Conservation (phyloP, 1,140 invertebrate genomes). For the Scaptomyza hsui region DNA sequence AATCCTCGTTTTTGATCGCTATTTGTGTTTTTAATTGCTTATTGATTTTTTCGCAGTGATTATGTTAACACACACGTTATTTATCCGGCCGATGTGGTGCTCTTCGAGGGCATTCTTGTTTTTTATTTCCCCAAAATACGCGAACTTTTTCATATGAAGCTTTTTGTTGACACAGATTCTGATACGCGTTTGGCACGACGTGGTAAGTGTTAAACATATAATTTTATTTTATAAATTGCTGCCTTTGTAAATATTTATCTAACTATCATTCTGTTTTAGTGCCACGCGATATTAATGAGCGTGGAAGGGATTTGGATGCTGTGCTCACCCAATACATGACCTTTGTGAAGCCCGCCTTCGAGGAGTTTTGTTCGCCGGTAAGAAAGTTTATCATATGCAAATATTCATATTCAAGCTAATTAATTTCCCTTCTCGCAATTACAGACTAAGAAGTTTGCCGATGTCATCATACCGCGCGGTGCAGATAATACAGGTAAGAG, state of each 20-base stretch:
- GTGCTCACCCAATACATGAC: slow-evolving; percentile 98
- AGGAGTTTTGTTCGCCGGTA: slow-evolving; percentile 99
- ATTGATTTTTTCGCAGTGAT: slow-evolving; percentile 85
- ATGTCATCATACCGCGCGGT: slow-evolving; percentile 99
- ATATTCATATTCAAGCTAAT: too few species aligned
- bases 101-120: slow-evolving; percentile 98
- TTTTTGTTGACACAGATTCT: slow-evolving; percentile 99
- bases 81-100: slow-evolving; percentile 98
- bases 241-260: slow-evolving; percentile 22
- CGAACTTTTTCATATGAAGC: slow-evolving; percentile 98
- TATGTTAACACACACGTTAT: slow-evolving; percentile 91
- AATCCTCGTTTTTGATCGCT: neutral
- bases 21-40: neutral
- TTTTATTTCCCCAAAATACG: slow-evolving; percentile 98
- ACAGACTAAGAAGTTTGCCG: slow-evolving; percentile 99
- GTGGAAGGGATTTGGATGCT: slow-evolving; percentile 96
- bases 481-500: slow-evolving; percentile 97
- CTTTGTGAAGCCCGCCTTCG: slow-evolving; percentile 99
- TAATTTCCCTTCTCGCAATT: too few species aligned
- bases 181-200: slow-evolving; percentile 97
- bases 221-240: too few species aligned
- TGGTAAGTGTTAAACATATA: slow-evolving; percentile 86
- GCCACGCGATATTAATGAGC: slow-evolving; percentile 96
- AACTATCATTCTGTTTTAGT: slow-evolving; percentile 86
- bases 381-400: slow-evolving; percentile 62